Conservation (phyloP, 2,888 invertebrate genomes). For the Podabrus alpinus region DNA sequence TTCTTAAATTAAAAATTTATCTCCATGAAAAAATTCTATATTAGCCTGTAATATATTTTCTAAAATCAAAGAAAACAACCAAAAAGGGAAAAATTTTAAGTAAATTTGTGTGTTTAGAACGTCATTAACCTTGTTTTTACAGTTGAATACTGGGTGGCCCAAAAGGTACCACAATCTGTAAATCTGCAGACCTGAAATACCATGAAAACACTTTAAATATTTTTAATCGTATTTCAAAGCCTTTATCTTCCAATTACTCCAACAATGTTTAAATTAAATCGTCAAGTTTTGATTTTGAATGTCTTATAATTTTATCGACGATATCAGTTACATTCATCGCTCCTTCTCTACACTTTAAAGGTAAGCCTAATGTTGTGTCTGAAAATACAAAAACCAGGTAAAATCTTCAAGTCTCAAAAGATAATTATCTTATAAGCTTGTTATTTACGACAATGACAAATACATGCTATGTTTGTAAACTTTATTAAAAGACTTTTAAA, state of each 20-base stretch:
- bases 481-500: slow-evolving; percentile 1
- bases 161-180: not conserved
- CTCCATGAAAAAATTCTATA: no score
- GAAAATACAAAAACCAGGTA: not conserved
- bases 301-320: not conserved
- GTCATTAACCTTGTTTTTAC: not conserved
- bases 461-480: not conserved
- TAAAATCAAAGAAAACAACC: no score
- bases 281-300: not conserved
- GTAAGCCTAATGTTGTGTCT: not conserved
- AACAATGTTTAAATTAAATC: not conserved
- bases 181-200: not conserved
- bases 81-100: no score
- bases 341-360: not conserved
- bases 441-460: slow-evolving; percentile 5
- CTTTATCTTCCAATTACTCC: not conserved
- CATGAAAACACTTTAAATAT: no score
- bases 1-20: no score
- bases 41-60: no score
- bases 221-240: not conserved
- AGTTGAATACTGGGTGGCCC: not conserved
- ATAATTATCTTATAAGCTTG: not conserved
- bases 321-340: not conserved
- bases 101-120: no score
- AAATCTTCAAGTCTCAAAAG: not conserved